phyloP scores from a whole-genome alignment of 64 coral and sea anemone genomes.

The Trachythela sp. region DNA sequence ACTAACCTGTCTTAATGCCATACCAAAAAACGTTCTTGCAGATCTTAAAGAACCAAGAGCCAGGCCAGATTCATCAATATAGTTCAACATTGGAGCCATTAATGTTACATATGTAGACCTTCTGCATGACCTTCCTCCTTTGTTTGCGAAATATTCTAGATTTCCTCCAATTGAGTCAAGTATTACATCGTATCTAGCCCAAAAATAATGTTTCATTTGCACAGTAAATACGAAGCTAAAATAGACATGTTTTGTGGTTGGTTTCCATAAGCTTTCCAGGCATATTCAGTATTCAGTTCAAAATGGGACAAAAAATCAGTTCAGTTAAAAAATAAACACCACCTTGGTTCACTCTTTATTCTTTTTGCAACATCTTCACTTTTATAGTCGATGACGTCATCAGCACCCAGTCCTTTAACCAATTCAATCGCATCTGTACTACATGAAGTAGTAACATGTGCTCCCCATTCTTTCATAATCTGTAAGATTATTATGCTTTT shows the following conservation, averaged over 20 bases:
- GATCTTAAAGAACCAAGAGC: neutral
- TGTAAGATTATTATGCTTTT: neutral
- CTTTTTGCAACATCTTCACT: neutral
- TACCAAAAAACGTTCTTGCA: neutral
- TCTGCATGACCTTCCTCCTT: neutral
- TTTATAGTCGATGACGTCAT: neutral
- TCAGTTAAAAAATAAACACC: too few species aligned
- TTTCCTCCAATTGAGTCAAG: neutral
- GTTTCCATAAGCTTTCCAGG: too few species aligned
- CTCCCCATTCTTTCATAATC: constrained; percentile 6
- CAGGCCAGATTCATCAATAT: constrained; percentile 2
- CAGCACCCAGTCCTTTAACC: neutral
- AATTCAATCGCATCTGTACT: neutral
- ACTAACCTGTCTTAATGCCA: neutral
- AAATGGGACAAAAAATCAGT: too few species aligned
- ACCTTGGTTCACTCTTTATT: neutral
- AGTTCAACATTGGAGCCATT: neutral
- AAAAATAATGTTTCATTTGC: neutral
- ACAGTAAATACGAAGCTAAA: too few species aligned
- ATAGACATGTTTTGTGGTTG: too few species aligned
- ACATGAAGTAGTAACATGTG: neutral
- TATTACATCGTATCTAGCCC: neutral
- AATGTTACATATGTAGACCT: neutral
- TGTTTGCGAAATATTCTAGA: neutral
- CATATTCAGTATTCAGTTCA: too few species aligned